Conservation (phyloP, 53 echinoderm and acorn worm species). For the Holothuria scabra region DNA sequence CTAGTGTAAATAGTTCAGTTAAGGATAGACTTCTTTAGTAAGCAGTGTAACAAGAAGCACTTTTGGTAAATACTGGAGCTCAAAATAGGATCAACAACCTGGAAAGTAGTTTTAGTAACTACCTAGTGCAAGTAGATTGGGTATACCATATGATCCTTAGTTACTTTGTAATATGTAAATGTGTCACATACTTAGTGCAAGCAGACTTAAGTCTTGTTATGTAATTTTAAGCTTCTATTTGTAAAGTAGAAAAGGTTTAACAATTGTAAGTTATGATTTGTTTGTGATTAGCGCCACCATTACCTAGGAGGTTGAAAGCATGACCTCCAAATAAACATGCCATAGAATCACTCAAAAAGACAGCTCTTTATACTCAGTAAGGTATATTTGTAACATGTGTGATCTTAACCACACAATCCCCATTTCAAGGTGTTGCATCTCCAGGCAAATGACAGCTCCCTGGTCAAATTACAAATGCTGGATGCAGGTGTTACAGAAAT, state of each 20-base stretch:
- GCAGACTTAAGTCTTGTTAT: constrained; percentile 7
- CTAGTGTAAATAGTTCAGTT: not conserved
- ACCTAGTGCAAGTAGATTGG: constrained; percentile 23
- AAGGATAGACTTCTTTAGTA: not conserved
- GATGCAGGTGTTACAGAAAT: no score
- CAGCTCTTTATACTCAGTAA: no score
- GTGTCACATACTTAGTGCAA: not conserved
- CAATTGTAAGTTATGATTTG: not conserved
- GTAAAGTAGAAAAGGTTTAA: constrained; percentile 20
- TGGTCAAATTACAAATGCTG: no score
- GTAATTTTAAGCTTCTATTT: no score
- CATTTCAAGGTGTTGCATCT: no score
- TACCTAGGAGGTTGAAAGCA: no score
- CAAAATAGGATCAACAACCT: not conserved
- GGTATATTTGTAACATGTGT: no score
- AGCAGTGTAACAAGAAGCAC: not conserved
- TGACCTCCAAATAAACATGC: no score
- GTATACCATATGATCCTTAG: not conserved
- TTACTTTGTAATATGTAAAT: not conserved
- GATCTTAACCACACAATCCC: no score
- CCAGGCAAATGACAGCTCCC: no score
- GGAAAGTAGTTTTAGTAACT: not conserved
- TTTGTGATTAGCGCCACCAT: no score
- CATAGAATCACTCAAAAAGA: no score
- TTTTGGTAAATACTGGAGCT: not conserved